A percentile compares a stretch with the other conserved stretches of the same genome.
phyloP scores from a whole-genome alignment of 2,888 invertebrate genomes.

The Charanyca ferruginea region DNA sequence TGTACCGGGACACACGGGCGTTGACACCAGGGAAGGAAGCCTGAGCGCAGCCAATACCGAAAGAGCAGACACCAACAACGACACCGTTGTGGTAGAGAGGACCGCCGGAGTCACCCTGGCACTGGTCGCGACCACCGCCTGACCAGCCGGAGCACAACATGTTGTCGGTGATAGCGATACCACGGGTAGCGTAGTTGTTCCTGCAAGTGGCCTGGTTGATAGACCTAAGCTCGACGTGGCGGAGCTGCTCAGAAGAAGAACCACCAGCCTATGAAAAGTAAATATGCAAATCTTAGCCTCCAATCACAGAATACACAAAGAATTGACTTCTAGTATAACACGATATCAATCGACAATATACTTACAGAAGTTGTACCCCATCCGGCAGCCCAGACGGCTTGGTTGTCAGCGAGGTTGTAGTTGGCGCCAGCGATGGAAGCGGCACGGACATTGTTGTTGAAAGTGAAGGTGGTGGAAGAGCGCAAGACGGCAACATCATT shows the following conservation, averaged over 20 bases:
- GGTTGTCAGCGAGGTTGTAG: constrained; percentile 70
- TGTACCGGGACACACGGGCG: constrained; percentile 71
- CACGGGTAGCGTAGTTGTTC: constrained; percentile 62
- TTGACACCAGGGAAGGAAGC: constrained; percentile 76
- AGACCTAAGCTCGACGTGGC: constrained; percentile 71
- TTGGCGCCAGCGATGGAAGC: constrained; percentile 69
- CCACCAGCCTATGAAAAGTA: constrained; percentile 59
- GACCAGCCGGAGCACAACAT: constrained; percentile 78
- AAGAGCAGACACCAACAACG: constrained; percentile 77
- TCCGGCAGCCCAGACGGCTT: constrained; percentile 73
- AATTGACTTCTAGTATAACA: neutral
- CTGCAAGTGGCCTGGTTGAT: constrained; percentile 70
- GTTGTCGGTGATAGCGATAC: constrained; percentile 68
- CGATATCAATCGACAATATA: constrained; percentile 3
- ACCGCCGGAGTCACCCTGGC: constrained; percentile 78
- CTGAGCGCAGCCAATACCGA: constrained; percentile 70
- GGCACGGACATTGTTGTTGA: constrained; percentile 42
- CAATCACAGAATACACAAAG: neutral
- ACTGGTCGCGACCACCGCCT: constrained; percentile 74
- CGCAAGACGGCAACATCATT: constrained; percentile 39
- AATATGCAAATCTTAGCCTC: neutral
- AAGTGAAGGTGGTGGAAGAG: constrained; percentile 22
- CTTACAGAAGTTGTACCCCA: constrained; percentile 74
- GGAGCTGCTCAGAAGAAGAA: constrained; percentile 68
- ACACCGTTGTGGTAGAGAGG: constrained; percentile 75